Evolutionary conservation across 2,113 vertebrate genomes (phyloP), one percentile per base, ranked within the genome.

Genomic region (Canis aureus): DNA sequence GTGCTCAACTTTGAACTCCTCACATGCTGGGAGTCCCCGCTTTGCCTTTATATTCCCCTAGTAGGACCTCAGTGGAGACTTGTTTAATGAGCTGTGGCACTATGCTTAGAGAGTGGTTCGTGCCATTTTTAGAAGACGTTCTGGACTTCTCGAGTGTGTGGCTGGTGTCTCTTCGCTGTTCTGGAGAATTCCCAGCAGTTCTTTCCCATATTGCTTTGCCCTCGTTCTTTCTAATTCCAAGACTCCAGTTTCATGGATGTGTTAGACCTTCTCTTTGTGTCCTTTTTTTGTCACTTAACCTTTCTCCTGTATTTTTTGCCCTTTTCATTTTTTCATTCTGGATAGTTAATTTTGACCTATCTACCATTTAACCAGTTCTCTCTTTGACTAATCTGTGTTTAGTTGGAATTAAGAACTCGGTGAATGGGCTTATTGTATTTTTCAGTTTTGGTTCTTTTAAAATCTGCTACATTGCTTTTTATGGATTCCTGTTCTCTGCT

Each of bases 391-490:
- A 35, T 95, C 2, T 92, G 55, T 8, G 2, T 87, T 92, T 97
- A 89, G 74, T 76, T 86, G 49, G 81, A 94, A 94, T 82, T 83
- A 91, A 83, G 53, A 71, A 88, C 35, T 84, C 49, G 66, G 0
- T 86, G 32, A 38, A 27, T 85, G 38, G 17, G 8, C 88, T 86
- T 94, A 83, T 43, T 86, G 4, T 20, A n/a, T 73, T 91, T 92
- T 81, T 74, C 32, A 74, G 38, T 88, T 93, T 57, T 27, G 25
- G 3, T 69, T 53, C 27, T 92, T 94, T 97, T 94, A 59, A 86
- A 3, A 82, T 86, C 49, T 67, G 1, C 49, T 96, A 0, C 35
- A 7, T 76, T 85, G n/a, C 62, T 91, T 69, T 84, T 95, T 84
- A 74, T 71, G 29, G 55, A 76, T 82, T 95, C 22, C 51, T 32